These are phyloP conservation scores for Neoascia interrupta DNA, from an alignment of 2,888 invertebrate genomes.

Conservation along the genomic window DNA sequence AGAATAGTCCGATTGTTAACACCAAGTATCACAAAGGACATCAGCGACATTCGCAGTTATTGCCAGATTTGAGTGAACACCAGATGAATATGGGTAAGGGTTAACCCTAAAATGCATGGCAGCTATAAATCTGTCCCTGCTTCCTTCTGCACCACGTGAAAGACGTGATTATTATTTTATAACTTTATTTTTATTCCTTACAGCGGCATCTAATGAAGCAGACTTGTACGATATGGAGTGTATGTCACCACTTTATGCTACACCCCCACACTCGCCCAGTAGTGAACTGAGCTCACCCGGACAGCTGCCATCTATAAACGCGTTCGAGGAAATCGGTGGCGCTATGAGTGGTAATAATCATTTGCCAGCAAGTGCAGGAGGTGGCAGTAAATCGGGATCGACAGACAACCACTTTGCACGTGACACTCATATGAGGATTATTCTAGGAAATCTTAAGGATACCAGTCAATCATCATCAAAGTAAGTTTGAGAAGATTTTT, in stretches of 20 bases:
- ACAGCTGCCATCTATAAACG: constrained; percentile 78
- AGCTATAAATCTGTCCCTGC: neutral
- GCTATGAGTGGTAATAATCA: constrained; percentile 70
- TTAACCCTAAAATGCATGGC: neutral
- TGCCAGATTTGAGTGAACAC: constrained; percentile 79
- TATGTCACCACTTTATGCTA: constrained; percentile 87
- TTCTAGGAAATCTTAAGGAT: constrained; percentile 84
- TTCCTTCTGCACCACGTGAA: too few relatives aligned
- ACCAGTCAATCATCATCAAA: constrained; percentile 78
- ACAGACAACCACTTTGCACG: constrained; percentile 91
- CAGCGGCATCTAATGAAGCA: constrained; percentile 77
- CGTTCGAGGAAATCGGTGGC: constrained; percentile 78
- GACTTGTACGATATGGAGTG: constrained; percentile 80
- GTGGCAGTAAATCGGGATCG: constrained; percentile 76
- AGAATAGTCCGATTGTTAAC: constrained; percentile 75
- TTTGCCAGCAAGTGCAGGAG: constrained; percentile 38
- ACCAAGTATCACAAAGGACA: constrained; percentile 76
- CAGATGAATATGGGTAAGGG: constrained; percentile 76
- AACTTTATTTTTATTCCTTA: too few relatives aligned
- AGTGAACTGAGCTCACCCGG: constrained; percentile 83
- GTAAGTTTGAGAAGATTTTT: constrained; percentile 73
- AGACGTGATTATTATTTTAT: neutral
- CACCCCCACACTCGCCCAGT: constrained; percentile 88
- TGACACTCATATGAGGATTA: constrained; percentile 95
- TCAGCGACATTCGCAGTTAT: constrained; percentile 78